phyloP scores from a whole-genome alignment of 2,888 invertebrate species.

The Leucozona laternaria region DNA sequence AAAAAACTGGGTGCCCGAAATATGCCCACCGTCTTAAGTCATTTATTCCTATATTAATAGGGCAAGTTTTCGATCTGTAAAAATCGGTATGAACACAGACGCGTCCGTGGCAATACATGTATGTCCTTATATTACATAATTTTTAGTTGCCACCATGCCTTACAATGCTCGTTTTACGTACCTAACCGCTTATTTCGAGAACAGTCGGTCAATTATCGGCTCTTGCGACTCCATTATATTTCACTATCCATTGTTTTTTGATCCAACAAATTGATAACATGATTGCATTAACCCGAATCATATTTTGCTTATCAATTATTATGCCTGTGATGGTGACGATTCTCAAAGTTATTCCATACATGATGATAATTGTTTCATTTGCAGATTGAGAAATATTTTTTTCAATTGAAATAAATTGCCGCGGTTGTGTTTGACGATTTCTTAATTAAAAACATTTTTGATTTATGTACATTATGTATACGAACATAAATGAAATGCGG shows the following conservation, averaged over 20 bases:
- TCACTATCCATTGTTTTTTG: background rate
- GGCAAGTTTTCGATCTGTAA: no score
- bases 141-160: background rate
- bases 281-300: background rate
- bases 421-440: background rate
- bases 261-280: background rate
- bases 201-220: background rate
- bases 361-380: conserved; percentile 8
- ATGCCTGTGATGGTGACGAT: background rate
- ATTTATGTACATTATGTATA: no score
- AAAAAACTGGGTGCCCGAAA: no score
- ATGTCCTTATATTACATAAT: no score
- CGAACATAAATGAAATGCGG: background rate
- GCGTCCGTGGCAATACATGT: no score
- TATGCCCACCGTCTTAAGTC: no score
- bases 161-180: background rate
- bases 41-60: no score
- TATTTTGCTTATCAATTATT: background rate
- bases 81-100: no score
- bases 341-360: background rate
- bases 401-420: conserved; percentile 56
- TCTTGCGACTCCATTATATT: background rate
- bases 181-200: background rate
- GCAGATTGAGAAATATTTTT: conserved; percentile 43
- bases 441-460: background rate